phyloP scores from a whole-genome alignment of 2,113 vertebrate species.

The Formicarius rufipectus region DNA sequence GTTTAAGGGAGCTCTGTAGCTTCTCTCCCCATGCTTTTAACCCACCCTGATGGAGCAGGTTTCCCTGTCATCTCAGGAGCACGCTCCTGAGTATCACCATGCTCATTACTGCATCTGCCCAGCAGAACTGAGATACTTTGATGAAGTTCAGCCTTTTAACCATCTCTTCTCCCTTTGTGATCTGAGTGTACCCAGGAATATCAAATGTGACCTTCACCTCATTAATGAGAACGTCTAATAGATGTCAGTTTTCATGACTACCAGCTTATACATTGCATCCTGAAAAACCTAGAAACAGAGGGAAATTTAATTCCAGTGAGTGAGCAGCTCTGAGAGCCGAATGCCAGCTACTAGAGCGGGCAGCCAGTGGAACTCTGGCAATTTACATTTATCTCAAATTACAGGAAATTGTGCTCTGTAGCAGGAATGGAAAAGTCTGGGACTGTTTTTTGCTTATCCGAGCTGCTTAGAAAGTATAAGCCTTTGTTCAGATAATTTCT shows the following conservation, averaged over 20 bases:
- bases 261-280: neutral
- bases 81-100: neutral
- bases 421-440: neutral
- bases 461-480: neutral
- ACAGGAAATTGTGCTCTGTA: neutral
- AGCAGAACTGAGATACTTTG: neutral
- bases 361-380: neutral
- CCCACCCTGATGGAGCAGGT: neutral
- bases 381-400: neutral
- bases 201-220: neutral
- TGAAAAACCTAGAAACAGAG: neutral
- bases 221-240: slow-evolving; percentile 9
- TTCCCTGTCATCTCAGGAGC: neutral
- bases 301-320: neutral
- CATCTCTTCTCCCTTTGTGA: neutral
- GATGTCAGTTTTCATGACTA: slow-evolving; percentile 14
- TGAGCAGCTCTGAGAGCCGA: neutral
- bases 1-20: neutral
- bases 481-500: neutral
- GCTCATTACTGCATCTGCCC: slow-evolving; percentile 10
- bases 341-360: neutral
- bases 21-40: neutral
- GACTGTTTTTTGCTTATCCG: neutral
- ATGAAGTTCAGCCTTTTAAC: slow-evolving; percentile 33
- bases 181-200: slow-evolving; percentile 8